Evolutionary conservation across 2,888 invertebrate species (phyloP).

Genomic region (Microdon myrmicae): DNA sequence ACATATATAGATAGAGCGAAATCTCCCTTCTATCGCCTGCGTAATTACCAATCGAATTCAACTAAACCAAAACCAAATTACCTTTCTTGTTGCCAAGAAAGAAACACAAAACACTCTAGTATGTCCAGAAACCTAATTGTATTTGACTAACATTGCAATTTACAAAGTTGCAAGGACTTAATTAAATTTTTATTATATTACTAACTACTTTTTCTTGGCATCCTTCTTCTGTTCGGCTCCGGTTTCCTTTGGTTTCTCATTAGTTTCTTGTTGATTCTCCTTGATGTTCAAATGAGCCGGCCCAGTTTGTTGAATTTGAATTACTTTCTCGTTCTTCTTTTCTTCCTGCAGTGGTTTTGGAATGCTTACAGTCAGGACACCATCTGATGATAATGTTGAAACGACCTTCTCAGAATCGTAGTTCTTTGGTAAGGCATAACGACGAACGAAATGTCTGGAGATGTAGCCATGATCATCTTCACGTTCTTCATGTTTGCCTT

Average conservation of each 20-base stretch:
- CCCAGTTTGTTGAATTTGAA: constrained; percentile 71
- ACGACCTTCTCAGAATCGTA: constrained; percentile 76
- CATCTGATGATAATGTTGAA: constrained; percentile 83
- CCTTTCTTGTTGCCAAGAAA: no score
- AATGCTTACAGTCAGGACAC: constrained; percentile 78
- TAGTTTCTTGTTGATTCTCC: constrained; percentile 23
- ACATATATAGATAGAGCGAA: no score
- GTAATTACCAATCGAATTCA: no score
- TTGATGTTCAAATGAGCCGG: constrained; percentile 59
- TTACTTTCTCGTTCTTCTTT: constrained; percentile 65
- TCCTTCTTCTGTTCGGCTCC: no score
- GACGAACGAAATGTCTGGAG: constrained; percentile 81
- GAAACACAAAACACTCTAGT: no score
- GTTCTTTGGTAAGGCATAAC: constrained; percentile 74
- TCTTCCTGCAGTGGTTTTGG: constrained; percentile 67
- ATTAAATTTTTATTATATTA: no score
- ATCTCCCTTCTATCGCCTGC: no score
- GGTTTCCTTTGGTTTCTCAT: constrained; percentile 4
- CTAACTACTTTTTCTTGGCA: no score
- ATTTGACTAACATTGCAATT: no score
- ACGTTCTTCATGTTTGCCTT: constrained; percentile 79
- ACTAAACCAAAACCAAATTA: no score
- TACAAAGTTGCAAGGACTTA: no score
- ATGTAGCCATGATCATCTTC: constrained; percentile 79
- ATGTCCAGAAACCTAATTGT: no score